phyloP scores from a whole-genome alignment of 2,797 vertebrate genomes.

The Paguma larvata region DNA sequence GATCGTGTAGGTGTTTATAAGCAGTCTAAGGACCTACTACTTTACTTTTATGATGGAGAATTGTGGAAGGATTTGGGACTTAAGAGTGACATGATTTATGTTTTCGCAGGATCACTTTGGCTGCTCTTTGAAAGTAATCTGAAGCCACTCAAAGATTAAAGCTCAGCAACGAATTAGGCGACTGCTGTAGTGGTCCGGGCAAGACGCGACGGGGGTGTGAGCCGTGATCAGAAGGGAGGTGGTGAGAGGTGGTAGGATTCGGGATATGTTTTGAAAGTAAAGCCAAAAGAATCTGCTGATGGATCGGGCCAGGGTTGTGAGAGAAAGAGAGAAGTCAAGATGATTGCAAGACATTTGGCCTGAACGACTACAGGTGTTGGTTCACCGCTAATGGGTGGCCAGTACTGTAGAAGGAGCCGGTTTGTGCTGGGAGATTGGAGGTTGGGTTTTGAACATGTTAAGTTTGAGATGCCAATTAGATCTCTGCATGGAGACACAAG shows the following conservation, averaged over 20 bases:
- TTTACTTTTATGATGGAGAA: not conserved
- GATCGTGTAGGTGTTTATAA: not conserved
- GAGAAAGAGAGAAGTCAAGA: constrained; percentile 29
- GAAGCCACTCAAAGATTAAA: constrained; percentile 30
- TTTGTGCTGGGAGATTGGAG: not conserved
- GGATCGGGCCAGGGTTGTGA: not conserved
- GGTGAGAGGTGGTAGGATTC: not conserved
- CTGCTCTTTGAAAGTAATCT: constrained; percentile 18
- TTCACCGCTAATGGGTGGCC: not conserved
- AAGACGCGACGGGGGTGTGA: not conserved
- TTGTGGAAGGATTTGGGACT: not conserved
- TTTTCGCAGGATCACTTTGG: constrained; percentile 5
- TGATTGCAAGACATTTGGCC: not conserved
- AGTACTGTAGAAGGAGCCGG: not conserved
- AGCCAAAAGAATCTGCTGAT: not conserved
- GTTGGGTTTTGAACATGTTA: not conserved
- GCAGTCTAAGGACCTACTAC: not conserved
- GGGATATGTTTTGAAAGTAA: constrained; percentile 2
- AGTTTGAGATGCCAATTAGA: constrained; percentile 1
- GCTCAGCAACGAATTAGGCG: not conserved
- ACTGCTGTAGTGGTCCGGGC: not conserved
- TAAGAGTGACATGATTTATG: not conserved
- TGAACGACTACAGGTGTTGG: not conserved
- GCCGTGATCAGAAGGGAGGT: not conserved
- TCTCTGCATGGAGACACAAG: not conserved